Conservation (phyloP, 2,888 invertebrate species). For the Bombyx huttoni region DNA sequence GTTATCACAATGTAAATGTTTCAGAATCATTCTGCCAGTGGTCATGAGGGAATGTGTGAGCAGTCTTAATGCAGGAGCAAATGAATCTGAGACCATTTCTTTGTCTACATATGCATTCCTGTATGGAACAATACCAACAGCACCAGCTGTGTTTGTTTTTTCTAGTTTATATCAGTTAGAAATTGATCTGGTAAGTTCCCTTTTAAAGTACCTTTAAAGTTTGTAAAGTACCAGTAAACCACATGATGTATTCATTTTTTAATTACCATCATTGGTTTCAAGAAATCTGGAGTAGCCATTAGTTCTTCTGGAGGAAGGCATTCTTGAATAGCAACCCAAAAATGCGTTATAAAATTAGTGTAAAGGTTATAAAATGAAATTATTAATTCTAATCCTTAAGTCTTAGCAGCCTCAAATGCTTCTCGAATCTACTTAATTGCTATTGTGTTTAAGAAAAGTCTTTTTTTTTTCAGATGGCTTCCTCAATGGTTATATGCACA, state of each 20-base stretch:
- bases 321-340: too few species aligned
- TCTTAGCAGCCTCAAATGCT: background rate
- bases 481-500: constrained; percentile 94
- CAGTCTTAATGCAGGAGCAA: constrained; percentile 77
- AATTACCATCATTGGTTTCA: too few species aligned
- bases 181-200: constrained; percentile 79
- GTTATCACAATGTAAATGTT: constrained; percentile 13
- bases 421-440: background rate
- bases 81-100: constrained; percentile 82
- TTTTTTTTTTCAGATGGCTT: constrained; percentile 79
- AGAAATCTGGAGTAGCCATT: too few species aligned
- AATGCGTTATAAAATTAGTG: too few species aligned
- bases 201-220: too few species aligned
- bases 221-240: too few species aligned
- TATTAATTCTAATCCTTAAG: too few species aligned
- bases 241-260: too few species aligned
- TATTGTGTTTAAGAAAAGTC: background rate
- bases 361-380: too few species aligned
- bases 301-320: too few species aligned
- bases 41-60: constrained; percentile 89
- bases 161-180: constrained; percentile 90
- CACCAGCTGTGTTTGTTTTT: constrained; percentile 96
- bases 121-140: constrained; percentile 96
- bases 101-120: constrained; percentile 94
- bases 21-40: constrained; percentile 84